phyloP scores from a whole-genome alignment of 2,113 vertebrate genomes.

The Prietella phreatophila region DNA sequence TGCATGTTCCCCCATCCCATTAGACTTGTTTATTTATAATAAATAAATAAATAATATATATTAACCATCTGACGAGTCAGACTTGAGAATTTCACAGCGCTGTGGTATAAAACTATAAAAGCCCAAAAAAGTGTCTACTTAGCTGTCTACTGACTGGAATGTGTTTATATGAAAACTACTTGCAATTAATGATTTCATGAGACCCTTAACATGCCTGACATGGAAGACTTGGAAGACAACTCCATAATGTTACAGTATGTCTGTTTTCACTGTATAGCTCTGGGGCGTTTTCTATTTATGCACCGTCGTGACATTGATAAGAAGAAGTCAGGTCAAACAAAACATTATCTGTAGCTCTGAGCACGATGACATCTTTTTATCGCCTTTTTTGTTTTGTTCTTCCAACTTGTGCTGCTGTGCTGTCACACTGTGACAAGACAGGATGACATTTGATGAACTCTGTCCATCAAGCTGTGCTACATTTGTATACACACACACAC shows the following conservation, averaged over 20 bases:
- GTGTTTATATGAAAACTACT: not conserved
- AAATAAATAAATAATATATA: too few species aligned
- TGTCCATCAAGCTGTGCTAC: constrained; percentile 49
- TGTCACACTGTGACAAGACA: constrained; percentile 39
- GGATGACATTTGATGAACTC: constrained; percentile 55
- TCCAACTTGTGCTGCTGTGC: not conserved
- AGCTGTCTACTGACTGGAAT: not conserved
- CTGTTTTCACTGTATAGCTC: not conserved
- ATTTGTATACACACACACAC: constrained; percentile 17
- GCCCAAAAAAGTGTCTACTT: not conserved
- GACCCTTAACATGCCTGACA: not conserved
- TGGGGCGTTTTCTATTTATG: not conserved
- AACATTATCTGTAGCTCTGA: constrained; percentile 13
- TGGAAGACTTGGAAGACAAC: not conserved
- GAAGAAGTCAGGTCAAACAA: constrained; percentile 3
- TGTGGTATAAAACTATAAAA: not conserved
- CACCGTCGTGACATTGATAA: constrained; percentile 15
- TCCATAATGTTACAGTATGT: not conserved
- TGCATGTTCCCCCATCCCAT: not conserved
- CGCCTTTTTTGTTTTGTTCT: constrained; percentile 36
- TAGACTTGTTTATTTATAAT: not conserved
- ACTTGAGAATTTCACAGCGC: not conserved
- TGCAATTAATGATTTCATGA: not conserved
- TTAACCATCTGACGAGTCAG: not conserved
- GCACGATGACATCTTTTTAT: constrained; percentile 30